Evolutionary conservation across 2,888 invertebrate species (phyloP).

Genomic region (Machimus rusticus): DNA sequence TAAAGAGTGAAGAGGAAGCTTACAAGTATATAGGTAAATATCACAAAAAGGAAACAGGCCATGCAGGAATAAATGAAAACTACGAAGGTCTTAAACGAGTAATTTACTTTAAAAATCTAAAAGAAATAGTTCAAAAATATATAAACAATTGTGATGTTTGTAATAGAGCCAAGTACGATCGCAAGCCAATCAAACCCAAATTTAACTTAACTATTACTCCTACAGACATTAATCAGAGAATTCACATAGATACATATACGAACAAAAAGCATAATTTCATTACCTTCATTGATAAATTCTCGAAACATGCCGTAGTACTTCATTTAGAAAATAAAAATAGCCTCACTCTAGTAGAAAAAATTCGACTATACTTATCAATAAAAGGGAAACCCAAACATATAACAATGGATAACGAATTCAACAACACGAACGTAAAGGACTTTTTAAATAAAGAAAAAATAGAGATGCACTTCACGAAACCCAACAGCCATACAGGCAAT

Average conservation of each 20-base stretch:
- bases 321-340: not conserved
- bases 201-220: slow-evolving; percentile 11
- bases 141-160: slow-evolving; percentile 32
- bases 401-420: slow-evolving; percentile 4
- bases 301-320: slow-evolving; percentile 16
- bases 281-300: slow-evolving; percentile 37
- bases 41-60: not conserved
- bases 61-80: slow-evolving; percentile 25
- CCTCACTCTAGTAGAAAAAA: slow-evolving; percentile 26
- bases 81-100: slow-evolving; percentile 9
- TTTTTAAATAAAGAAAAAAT: slow-evolving; percentile 24
- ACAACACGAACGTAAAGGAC: not conserved
- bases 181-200: slow-evolving; percentile 34
- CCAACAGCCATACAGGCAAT: no score
- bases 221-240: not conserved
- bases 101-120: slow-evolving; percentile 10
- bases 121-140: not conserved
- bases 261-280: slow-evolving; percentile 33
- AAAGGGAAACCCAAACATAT: slow-evolving; percentile 13
- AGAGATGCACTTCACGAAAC: slow-evolving; percentile 33
- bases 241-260: slow-evolving; percentile 28
- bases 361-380: slow-evolving; percentile 7
- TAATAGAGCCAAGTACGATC: not conserved
- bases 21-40: not conserved
- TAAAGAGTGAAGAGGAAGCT: not conserved